These are phyloP conservation scores for Diorhabda carinulata DNA, from an alignment of 1,140 invertebrate species.

Conservation along the genomic window DNA sequence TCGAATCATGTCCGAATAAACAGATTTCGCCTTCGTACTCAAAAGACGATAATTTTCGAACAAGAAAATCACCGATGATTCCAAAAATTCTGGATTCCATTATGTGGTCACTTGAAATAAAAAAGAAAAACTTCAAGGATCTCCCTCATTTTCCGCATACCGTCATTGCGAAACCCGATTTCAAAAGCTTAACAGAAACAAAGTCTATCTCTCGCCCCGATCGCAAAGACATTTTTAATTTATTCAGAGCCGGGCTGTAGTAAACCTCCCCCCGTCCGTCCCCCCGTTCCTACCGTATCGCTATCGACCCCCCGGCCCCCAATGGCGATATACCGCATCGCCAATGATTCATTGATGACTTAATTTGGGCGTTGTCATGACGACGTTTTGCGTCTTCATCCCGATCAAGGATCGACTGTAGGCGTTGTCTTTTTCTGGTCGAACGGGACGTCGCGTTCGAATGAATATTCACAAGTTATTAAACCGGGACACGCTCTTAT, in stretches of 20 bases:
- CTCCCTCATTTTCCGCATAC: constrained; percentile 1
- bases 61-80: no score
- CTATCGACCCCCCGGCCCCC: constrained; percentile 29
- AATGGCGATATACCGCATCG: constrained; percentile 38
- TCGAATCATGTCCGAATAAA: no score
- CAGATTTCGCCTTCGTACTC: no score
- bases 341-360: constrained; percentile 47
- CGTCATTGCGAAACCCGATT: constrained; percentile 7
- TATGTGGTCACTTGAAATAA: neutral
- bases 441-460: constrained; percentile 30
- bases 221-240: constrained; percentile 41
- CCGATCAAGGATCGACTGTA: constrained; percentile 26
- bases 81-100: no score
- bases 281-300: constrained; percentile 9
- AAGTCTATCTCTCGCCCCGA: constrained; percentile 21
- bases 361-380: constrained; percentile 42
- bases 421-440: constrained; percentile 33
- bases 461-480: constrained; percentile 47
- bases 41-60: no score
- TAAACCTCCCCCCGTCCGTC: constrained; percentile 20
- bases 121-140: neutral
- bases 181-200: constrained; percentile 20
- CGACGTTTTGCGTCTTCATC: constrained; percentile 36
- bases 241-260: constrained; percentile 33
- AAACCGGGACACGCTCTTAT: constrained; percentile 40